Evolutionary conservation across 2,888 invertebrate genomes (phyloP).

Genomic region (Drosophila mayaguana): DNA sequence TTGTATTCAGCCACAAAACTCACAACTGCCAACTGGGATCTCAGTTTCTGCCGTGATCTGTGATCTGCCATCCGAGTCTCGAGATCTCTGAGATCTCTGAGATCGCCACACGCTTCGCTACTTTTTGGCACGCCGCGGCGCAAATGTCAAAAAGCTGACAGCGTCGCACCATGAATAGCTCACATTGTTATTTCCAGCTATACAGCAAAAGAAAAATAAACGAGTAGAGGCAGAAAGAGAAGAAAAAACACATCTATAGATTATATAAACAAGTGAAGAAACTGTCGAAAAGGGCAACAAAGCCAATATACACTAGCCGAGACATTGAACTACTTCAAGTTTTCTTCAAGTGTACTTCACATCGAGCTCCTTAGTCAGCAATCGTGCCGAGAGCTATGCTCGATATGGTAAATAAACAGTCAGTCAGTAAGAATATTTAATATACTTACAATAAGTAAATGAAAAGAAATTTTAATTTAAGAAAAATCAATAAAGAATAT

Average conservation of each 20-base stretch:
- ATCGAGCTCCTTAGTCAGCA: conserved; percentile 1
- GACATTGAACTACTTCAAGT: conserved; percentile 37
- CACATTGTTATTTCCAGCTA: conserved; percentile 53
- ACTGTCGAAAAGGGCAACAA: conserved; percentile 32
- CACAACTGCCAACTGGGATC: conserved; percentile 36
- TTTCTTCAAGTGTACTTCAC: not conserved
- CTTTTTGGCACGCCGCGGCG: conserved; percentile 72
- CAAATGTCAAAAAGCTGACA: conserved; percentile 64
- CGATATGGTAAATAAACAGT: not conserved
- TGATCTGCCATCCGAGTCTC: conserved; percentile 23
- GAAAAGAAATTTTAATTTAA: not conserved
- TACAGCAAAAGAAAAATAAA: not conserved
- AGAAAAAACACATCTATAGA: conserved; percentile 3
- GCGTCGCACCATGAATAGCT: conserved; percentile 59
- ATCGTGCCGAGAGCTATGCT: not conserved
- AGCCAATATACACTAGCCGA: conserved; percentile 12
- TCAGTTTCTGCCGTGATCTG: conserved; percentile 22
- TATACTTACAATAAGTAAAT: not conserved
- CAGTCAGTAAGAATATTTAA: not conserved
- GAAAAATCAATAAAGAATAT: not conserved
- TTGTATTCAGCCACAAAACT: conserved; percentile 57
- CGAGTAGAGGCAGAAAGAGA: not conserved
- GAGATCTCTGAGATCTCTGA: conserved; percentile 22
- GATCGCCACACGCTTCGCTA: conserved; percentile 74
- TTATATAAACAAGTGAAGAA: conserved; percentile 40